A percentile compares a stretch with the other conserved stretches of the same genome.
phyloP scores from a whole-genome alignment of 2,888 invertebrate genomes.

The Labia minor region DNA sequence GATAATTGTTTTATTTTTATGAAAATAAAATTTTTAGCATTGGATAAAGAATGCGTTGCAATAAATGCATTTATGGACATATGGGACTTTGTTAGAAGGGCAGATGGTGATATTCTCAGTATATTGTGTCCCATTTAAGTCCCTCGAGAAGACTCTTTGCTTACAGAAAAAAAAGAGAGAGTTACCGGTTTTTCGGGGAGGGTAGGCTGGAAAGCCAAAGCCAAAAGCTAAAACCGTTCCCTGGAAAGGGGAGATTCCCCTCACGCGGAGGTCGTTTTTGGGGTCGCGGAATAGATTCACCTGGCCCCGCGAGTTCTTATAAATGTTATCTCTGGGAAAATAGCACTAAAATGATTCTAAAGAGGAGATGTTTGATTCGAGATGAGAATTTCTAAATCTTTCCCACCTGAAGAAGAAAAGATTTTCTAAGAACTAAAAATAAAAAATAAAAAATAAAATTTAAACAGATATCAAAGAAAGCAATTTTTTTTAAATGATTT shows the following conservation, averaged over 20 bases:
- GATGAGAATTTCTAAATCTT: no score
- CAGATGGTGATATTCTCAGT: neutral
- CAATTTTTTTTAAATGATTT: no score
- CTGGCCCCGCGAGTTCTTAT: neutral
- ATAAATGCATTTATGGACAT: neutral
- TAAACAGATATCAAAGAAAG: no score
- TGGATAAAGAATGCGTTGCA: no score
- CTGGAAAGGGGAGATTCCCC: neutral
- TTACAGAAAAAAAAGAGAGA: neutral
- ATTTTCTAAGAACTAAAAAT: no score
- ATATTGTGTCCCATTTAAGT: slow-evolving; percentile 7
- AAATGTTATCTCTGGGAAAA: neutral
- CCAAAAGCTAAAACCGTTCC: neutral
- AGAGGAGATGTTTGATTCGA: no score
- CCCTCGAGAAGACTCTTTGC: neutral
- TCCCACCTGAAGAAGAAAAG: no score
- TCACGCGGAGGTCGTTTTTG: neutral
- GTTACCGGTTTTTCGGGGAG: slow-evolving; percentile 5
- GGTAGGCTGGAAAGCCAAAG: neutral
- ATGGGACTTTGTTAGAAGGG: neutral
- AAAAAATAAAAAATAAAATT: no score
- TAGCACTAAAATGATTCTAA: neutral
- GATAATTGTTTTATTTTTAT: no score
- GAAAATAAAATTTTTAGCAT: no score
- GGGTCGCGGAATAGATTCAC: neutral